phyloP scores from a whole-genome alignment of 2,888 invertebrate species.

The Protodeltote pygarga region DNA sequence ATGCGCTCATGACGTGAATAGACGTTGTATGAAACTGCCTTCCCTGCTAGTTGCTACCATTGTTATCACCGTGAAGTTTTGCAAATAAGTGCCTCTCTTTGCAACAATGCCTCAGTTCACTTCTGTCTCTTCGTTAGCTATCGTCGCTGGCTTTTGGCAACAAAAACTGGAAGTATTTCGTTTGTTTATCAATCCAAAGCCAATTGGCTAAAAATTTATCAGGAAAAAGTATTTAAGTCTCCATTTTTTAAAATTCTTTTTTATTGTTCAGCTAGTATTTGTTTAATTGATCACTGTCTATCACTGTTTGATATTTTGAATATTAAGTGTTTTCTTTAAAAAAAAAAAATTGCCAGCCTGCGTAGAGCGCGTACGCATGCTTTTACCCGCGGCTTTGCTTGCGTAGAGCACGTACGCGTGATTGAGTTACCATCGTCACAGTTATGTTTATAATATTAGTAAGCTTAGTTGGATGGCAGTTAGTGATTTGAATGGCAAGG shows the following conservation, averaged over 20 bases:
- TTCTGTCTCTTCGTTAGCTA: constrained; percentile 1
- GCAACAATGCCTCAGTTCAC: constrained; percentile 8
- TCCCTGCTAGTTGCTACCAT: constrained; percentile 8
- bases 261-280: not conserved
- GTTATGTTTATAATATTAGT: too few species aligned
- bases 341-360: too few species aligned
- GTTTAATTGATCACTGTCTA: too few species aligned
- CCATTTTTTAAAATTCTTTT: not conserved
- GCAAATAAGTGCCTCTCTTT: constrained; percentile 20
- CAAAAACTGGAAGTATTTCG: constrained; percentile 15
- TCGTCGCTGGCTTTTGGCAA: constrained; percentile 39
- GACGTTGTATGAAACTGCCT: not conserved
- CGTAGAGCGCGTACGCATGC: too few species aligned
- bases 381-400: too few species aligned
- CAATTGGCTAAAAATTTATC: constrained; percentile 15
- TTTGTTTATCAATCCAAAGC: constrained; percentile 3
- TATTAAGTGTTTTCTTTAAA: too few species aligned
- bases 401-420: too few species aligned
- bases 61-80: constrained; percentile 25
- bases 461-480: too few species aligned
- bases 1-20: not conserved
- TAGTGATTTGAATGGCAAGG: too few species aligned
- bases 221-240: not conserved
- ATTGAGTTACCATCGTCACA: too few species aligned
- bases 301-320: too few species aligned